Evolutionary conservation across 2,797 vertebrate genomes (phyloP).

Genomic region (Galago senegalensis): DNA sequence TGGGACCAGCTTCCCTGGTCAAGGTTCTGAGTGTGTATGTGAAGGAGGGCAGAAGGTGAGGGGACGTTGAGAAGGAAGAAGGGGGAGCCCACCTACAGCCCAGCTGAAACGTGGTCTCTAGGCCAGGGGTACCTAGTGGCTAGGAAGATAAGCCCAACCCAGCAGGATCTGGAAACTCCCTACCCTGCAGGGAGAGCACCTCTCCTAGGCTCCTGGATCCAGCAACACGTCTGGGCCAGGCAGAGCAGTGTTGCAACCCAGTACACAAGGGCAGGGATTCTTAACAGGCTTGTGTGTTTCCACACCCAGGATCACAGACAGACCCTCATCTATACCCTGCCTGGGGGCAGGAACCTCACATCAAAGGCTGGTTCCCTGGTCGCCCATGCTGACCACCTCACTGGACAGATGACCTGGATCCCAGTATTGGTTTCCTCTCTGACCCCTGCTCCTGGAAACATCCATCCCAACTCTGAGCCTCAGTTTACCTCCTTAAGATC

Average conservation of each 20-base stretch:
- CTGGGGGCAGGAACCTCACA: background rate
- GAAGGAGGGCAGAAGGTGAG: fast-evolving
- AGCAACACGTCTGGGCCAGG: background rate
- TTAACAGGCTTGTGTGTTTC: fast-evolving
- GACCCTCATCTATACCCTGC: background rate
- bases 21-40: fast-evolving
- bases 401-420: too few relatives aligned
- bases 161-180: background rate
- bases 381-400: background rate
- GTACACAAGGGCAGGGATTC: fast-evolving
- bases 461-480: background rate
- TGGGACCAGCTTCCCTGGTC: too few relatives aligned
- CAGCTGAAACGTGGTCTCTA: too few relatives aligned
- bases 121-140: background rate
- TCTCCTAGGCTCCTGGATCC: background rate
- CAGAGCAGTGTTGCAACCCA: background rate
- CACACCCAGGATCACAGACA: too few relatives aligned
- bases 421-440: fast-evolving
- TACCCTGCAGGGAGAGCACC: fast-evolving
- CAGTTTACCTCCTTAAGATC: background rate
- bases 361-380: fast-evolving
- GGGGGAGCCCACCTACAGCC: background rate
- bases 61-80: fast-evolving
- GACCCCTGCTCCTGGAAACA: background rate
- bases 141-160: fast-evolving